A percentile compares a stretch with the other conserved stretches of the same genome.
These are phyloP conservation scores for Tragulus kanchil DNA, from an alignment of 2,113 vertebrate species.

Conservation along the genomic window DNA sequence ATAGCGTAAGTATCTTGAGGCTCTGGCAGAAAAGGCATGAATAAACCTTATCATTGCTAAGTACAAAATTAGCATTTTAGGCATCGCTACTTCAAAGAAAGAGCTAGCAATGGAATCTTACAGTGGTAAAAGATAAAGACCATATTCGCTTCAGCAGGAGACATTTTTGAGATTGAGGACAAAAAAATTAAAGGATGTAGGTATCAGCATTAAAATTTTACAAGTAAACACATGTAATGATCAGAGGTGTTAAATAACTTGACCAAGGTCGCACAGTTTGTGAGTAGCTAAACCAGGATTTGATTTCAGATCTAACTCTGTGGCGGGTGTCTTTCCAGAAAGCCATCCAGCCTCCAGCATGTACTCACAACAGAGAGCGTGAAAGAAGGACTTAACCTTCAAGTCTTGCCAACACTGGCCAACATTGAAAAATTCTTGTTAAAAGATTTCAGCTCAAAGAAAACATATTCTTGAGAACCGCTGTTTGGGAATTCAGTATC, in stretches of 20 bases:
- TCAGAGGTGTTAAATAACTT: neutral
- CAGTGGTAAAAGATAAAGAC: neutral
- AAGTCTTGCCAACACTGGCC: neutral
- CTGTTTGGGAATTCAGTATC: neutral
- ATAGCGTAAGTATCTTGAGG: neutral
- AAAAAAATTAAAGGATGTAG: neutral
- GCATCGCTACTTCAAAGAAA: neutral
- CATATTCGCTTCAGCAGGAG: neutral
- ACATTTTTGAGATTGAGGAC: neutral
- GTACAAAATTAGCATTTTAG: constrained; percentile 29
- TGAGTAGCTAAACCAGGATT: neutral
- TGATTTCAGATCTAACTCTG: neutral
- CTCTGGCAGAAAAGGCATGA: neutral
- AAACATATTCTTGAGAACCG: neutral
- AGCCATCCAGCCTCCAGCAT: neutral
- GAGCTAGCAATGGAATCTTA: neutral
- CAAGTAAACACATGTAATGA: neutral
- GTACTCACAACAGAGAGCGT: neutral
- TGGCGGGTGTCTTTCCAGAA: neutral
- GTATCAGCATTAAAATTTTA: neutral
- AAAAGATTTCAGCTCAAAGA: constrained; percentile 26
- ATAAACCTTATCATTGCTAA: neutral
- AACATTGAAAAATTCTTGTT: constrained; percentile 8
- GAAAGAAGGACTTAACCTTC: constrained; percentile 16
- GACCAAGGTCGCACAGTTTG: neutral